phyloP scores from a whole-genome alignment of 1,140 invertebrate species.

The Mactra quadrangularis region DNA sequence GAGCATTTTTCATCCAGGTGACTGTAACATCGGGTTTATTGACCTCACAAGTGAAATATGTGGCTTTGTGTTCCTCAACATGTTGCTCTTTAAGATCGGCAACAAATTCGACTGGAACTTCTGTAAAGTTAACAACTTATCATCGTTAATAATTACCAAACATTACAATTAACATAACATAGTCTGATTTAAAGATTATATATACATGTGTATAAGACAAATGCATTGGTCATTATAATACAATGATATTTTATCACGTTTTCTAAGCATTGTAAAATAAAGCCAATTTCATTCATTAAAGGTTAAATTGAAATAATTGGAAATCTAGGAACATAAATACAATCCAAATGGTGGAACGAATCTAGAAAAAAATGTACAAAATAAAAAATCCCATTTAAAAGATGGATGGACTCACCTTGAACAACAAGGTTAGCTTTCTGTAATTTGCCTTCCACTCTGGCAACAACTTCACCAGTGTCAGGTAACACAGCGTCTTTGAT shows the following conservation, averaged over 20 bases:
- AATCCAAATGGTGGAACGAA: no score
- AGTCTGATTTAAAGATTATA: no score
- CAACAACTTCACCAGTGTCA: constrained; percentile 78
- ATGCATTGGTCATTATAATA: not conserved
- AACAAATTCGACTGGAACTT: constrained; percentile 77
- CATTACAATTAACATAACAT: no score
- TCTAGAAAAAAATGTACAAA: no score
- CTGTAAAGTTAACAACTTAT: constrained; percentile 70
- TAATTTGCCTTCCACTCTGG: constrained; percentile 78
- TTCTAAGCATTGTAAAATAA: no score
- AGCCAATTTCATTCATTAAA: no score
- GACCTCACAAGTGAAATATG: constrained; percentile 76
- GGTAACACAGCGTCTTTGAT: constrained; percentile 76
- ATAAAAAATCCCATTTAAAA: no score
- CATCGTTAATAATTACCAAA: not conserved
- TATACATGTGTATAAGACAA: not conserved
- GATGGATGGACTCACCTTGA: no score
- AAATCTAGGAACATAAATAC: no score
- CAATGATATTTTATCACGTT: no score
- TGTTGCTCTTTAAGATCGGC: constrained; percentile 74
- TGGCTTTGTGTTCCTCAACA: constrained; percentile 77
- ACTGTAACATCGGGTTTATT: constrained; percentile 79
- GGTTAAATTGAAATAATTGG: no score
- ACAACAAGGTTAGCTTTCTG: constrained; percentile 77
- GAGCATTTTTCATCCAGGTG: constrained; percentile 78